Percentiles rank a stretch among this genome's conserved stretches.
Conservation (phyloP, 30 jellyfish, hydroid and myxozoan genomes). For the Sanderia malayensis region DNA sequence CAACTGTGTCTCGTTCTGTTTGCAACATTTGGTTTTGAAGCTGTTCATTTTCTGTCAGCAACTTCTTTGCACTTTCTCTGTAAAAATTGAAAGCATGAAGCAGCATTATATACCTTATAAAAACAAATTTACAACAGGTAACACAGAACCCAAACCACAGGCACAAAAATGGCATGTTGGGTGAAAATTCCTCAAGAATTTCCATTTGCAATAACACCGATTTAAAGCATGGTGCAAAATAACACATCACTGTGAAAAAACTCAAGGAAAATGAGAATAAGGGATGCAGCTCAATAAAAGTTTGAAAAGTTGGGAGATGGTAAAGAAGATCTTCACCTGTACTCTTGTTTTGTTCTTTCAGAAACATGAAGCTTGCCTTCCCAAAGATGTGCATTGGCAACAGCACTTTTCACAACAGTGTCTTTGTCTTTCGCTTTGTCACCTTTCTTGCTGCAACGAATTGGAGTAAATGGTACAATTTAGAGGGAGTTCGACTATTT, state of each 20-base stretch:
- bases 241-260: no score
- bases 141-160: no score
- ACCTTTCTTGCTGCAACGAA: slow-evolving; percentile 52
- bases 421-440: slow-evolving; percentile 47
- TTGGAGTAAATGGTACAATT: no score
- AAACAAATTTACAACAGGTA: neutral
- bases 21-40: slow-evolving; percentile 80
- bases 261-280: no score
- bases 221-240: no score
- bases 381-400: slow-evolving; percentile 84
- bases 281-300: no score
- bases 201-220: no score
- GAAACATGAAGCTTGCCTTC: slow-evolving; percentile 74
- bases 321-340: slow-evolving; percentile 50
- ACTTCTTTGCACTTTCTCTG: slow-evolving; percentile 80
- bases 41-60: slow-evolving; percentile 81
- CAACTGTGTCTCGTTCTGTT: slow-evolving; percentile 86
- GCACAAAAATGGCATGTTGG: no score
- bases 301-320: neutral
- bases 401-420: slow-evolving; percentile 58
- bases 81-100: neutral
- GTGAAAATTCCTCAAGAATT: no score
- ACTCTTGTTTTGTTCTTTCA: slow-evolving; percentile 74
- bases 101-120: no score
- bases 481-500: no score